These are phyloP conservation scores for Drosophila suboccidentalis DNA, from an alignment of 2,888 invertebrate species.

Conservation along the genomic window DNA sequence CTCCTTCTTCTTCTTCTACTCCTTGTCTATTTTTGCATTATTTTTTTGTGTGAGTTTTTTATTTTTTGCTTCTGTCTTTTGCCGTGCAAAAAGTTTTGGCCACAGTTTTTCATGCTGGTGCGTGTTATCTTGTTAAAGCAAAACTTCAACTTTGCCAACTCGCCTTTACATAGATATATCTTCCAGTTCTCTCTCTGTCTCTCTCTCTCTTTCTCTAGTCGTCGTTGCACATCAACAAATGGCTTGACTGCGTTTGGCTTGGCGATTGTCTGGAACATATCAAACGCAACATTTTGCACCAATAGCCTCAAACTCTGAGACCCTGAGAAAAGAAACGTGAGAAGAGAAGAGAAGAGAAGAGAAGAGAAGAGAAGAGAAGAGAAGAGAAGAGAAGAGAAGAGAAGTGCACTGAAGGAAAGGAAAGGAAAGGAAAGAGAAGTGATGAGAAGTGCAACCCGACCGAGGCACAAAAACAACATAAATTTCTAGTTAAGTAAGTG, in stretches of 20 bases:
- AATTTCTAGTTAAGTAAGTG: conserved; percentile 81
- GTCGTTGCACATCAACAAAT: conserved; percentile 71
- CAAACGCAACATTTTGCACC: conserved; percentile 76
- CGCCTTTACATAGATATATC: conserved; percentile 64
- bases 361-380: neutral
- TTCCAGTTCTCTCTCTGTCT: conserved; percentile 17
- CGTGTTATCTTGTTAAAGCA: conserved; percentile 80
- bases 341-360: neutral
- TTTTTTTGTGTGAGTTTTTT: conserved; percentile 9
- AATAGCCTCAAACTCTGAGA: conserved; percentile 45
- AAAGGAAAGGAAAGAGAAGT: too few species aligned
- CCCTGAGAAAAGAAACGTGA: neutral
- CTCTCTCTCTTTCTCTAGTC: conserved; percentile 6
- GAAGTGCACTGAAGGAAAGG: too few species aligned
- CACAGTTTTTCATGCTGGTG: conserved; percentile 79
- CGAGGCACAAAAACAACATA: conserved; percentile 73
- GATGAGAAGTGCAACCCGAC: conserved; percentile 18
- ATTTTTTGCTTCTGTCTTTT: conserved; percentile 15
- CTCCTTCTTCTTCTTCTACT: neutral
- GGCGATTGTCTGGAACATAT: conserved; percentile 73
- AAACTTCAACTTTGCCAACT: conserved; percentile 77
- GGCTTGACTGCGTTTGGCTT: conserved; percentile 47
- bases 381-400: neutral
- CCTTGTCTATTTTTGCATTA: conserved; percentile 3
- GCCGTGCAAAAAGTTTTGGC: conserved; percentile 69